Evolutionary conservation across 2,888 invertebrate genomes (phyloP).

Genomic region (Microctonus aethiopoides): DNA sequence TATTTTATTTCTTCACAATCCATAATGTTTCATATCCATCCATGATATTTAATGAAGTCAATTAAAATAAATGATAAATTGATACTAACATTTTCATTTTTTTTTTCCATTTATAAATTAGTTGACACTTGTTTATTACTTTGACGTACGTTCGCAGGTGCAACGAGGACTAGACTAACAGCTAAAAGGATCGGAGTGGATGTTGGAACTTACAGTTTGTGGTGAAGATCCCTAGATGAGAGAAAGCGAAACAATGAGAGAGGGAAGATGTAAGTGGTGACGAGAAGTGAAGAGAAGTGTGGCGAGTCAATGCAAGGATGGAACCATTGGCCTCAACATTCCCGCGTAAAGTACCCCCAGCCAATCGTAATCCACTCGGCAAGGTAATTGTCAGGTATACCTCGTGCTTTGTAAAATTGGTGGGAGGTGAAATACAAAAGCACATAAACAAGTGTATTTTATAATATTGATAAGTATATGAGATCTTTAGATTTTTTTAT

Average conservation of each 20-base stretch:
- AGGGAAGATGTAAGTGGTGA: slow-evolving; percentile 22
- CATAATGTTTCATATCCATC: background rate
- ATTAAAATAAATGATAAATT: background rate
- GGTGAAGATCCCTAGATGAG: slow-evolving; percentile 11
- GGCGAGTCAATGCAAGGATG: slow-evolving; percentile 3
- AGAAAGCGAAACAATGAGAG: slow-evolving; percentile 24
- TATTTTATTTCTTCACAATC: background rate
- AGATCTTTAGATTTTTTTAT: too few species aligned
- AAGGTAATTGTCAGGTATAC: slow-evolving; percentile 33
- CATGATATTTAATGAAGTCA: background rate
- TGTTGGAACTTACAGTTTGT: slow-evolving; percentile 46
- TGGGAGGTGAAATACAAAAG: slow-evolving; percentile 6
- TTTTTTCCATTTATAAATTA: background rate
- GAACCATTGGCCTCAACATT: slow-evolving; percentile 30
- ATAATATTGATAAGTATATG: background rate
- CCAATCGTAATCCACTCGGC: slow-evolving; percentile 38
- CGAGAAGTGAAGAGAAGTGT: slow-evolving; percentile 21
- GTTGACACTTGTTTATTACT: background rate
- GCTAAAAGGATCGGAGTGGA: slow-evolving; percentile 46
- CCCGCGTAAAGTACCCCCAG: slow-evolving; percentile 35
- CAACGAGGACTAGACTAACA: slow-evolving; percentile 58
- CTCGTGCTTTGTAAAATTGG: slow-evolving; percentile 17
- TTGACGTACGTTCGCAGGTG: slow-evolving; percentile 46
- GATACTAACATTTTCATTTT: background rate
- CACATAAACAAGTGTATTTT: background rate